Evolutionary conservation across 2,113 vertebrate species (phyloP), one percentile per base, ranked within the genome.

Genomic region (Semnopithecus entellus): DNA sequence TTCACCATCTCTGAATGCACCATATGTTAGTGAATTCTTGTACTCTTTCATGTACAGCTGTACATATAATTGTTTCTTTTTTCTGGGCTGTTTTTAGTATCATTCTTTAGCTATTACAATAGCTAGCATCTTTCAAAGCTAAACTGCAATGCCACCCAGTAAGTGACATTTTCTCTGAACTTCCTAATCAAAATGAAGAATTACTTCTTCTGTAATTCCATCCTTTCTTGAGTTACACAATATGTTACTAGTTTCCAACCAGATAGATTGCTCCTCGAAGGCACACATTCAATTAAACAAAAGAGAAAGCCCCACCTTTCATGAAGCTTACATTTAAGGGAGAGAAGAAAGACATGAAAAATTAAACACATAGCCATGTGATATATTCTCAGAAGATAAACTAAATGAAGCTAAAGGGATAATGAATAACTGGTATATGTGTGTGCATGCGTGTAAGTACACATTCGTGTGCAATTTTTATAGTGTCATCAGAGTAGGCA

Each of bases 41-140:
- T 18, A n/a, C 22, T 81, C 16, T 87, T 30, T 57, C 35, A 57
- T 22, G 32, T 80, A 7, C 45, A 22, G 9, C 1, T 76, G 3
- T 48, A 43, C 43, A 70, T 85, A 27, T 75, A 50, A 35, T 35
- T 88, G 8, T 88, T 81, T 64, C 12, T 87, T 94, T 94, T 55
- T 68, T 12, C 6, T 38, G 20, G 40, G 8, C 10, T 38, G 35
- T 25, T 70, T 94, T 84, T 52, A 18, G 35, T 27, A 78, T 64
- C 9, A 40, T 35, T 96, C 52, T 91, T 30, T 52, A 38, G 38
- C 27, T 93, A 61, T 88, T 22, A 95, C 38, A 91, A 76, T 95
- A 14, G 80, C 91, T n/a, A 81, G 0, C 78, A 87, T 79, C 50
- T 17, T 90, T 90, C 68, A 96, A 48, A 92, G n/a, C 18, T 10